phyloP scores from a whole-genome alignment of 2,888 invertebrate species.

The Conops quadrifasciatus region DNA sequence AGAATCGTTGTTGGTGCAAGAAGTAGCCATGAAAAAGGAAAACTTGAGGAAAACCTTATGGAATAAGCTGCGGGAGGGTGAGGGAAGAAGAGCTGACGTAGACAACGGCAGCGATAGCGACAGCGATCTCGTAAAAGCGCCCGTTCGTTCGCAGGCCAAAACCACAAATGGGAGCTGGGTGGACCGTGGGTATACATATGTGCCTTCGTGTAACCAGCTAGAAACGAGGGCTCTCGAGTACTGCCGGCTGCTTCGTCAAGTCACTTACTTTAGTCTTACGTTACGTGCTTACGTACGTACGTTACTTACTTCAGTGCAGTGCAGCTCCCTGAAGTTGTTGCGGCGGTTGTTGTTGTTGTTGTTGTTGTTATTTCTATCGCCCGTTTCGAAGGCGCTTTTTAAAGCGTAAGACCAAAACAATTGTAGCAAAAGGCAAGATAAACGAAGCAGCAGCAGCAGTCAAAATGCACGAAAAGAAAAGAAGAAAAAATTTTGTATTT shows the following conservation, averaged over 20 bases:
- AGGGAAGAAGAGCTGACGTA: not conserved
- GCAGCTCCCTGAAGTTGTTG: too few species aligned
- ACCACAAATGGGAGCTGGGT: not conserved
- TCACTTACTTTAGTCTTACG: slow-evolving; percentile 44
- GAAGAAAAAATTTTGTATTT: too few species aligned
- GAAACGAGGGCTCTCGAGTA: slow-evolving; percentile 6
- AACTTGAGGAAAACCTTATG: too few species aligned
- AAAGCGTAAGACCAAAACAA: not conserved
- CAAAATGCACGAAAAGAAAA: too few species aligned
- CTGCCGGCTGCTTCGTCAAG: slow-evolving; percentile 36
- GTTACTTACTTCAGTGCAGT: slow-evolving; percentile 47
- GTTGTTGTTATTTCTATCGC: slow-evolving; percentile 23
- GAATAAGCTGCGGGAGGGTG: not conserved
- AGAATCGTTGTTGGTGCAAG: not conserved
- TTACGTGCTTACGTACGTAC: slow-evolving; percentile 41
- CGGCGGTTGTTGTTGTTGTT: slow-evolving; percentile 41
- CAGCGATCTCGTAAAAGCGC: not conserved
- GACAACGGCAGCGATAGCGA: not conserved
- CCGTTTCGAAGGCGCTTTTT: too few species aligned
- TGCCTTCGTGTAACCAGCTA: not conserved
- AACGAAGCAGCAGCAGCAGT: not conserved
- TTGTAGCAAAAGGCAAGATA: slow-evolving; percentile 5
- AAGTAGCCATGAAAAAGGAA: not conserved
- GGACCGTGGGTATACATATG: too few species aligned
- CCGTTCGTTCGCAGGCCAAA: not conserved